These are phyloP conservation scores for Nyctalus aviator DNA, from an alignment of 2,797 vertebrate species.

Conservation along the genomic window DNA sequence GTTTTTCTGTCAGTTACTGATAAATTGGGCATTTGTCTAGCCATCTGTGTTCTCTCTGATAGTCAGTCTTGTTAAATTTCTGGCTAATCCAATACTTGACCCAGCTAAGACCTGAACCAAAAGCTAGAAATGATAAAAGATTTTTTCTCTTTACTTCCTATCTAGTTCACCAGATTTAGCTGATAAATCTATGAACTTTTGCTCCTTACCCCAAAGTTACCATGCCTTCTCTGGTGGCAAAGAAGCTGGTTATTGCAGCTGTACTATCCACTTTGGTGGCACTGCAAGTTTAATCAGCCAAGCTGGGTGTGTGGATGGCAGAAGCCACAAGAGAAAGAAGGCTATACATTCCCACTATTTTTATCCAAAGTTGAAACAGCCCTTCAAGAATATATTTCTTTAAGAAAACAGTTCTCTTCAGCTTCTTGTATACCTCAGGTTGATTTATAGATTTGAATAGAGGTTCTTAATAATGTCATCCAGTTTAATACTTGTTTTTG, in stretches of 20 bases:
- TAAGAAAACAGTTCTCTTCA: neutral
- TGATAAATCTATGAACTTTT: neutral
- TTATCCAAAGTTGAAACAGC: neutral
- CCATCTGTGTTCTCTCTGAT: neutral
- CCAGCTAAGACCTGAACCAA: neutral
- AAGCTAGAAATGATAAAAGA: neutral
- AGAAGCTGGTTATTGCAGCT: neutral
- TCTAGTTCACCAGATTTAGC: neutral
- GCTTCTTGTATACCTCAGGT: neutral
- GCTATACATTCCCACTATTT: neutral
- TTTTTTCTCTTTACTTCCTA: neutral
- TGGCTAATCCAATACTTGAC: neutral
- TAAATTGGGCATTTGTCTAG: neutral
- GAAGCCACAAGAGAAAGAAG: neutral
- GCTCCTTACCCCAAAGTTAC: neutral
- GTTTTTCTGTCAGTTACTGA: neutral
- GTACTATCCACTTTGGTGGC: too few species aligned
- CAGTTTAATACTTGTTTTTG: neutral
- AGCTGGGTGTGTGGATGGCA: too few species aligned
- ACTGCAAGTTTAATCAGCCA: neutral
- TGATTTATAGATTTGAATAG: neutral
- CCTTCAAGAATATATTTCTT: neutral
- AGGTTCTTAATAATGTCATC: neutral
- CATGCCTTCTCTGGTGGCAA: neutral
- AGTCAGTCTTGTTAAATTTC: neutral